Conservation (phyloP, 2,888 invertebrate species). For the Incurvaria masculella region DNA sequence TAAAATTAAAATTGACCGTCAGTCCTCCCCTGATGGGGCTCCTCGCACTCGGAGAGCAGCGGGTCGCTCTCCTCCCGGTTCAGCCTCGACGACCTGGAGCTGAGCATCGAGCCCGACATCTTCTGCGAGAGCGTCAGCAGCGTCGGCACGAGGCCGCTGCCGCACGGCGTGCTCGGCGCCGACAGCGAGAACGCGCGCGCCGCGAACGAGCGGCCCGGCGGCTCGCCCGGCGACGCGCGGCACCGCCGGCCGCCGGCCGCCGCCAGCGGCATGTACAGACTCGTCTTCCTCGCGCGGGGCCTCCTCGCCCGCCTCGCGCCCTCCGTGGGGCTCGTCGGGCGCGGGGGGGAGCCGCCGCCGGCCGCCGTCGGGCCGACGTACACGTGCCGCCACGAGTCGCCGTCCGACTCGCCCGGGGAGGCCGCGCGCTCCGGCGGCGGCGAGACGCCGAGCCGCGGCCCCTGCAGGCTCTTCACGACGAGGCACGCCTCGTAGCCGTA, state of each 20-base stretch:
- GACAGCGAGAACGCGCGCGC: constrained; percentile 69
- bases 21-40: constrained; percentile 24
- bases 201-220: constrained; percentile 27
- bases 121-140: constrained; percentile 60
- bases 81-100: constrained; percentile 41
- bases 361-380: constrained; percentile 26
- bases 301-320: constrained; percentile 59
- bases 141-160: constrained; percentile 59
- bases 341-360: constrained; percentile 63
- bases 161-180: constrained; percentile 76
- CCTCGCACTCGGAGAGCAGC: constrained; percentile 49
- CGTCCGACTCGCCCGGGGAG: constrained; percentile 32
- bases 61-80: constrained; percentile 61
- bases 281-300: constrained; percentile 56
- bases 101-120: constrained; percentile 46
- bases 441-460: constrained; percentile 37
- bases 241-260: constrained; percentile 22
- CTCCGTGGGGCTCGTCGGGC: constrained; percentile 78
- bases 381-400: constrained; percentile 31
- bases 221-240: constrained; percentile 18
- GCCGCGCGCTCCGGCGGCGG: constrained; percentile 29
- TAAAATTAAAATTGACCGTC: constrained; percentile 40
- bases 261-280: constrained; percentile 66
- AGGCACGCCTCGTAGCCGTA: constrained; percentile 9
- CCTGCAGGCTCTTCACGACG: not conserved